phyloP scores from a whole-genome alignment of 2,888 invertebrate species.

The Gandaritis pyraliata region DNA sequence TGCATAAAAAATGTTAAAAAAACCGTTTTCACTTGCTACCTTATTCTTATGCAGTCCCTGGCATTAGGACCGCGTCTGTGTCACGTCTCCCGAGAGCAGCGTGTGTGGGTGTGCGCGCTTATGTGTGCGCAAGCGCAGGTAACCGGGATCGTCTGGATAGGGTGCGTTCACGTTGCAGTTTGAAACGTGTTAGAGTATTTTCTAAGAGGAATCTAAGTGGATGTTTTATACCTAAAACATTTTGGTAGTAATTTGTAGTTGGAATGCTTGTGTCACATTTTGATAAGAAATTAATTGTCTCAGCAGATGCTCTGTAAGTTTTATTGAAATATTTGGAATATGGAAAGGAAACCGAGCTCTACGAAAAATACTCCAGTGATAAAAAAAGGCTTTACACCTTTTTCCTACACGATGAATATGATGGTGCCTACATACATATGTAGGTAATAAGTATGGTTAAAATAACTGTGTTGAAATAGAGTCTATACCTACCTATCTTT shows the following conservation, averaged over 20 bases:
- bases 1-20: slow-evolving; percentile 42
- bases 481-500: not conserved
- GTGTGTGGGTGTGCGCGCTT: slow-evolving; percentile 44
- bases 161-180: slow-evolving; percentile 60
- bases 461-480: too few species aligned
- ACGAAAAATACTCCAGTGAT: too few species aligned
- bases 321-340: too few species aligned
- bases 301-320: too few species aligned
- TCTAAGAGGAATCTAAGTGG: slow-evolving; percentile 75
- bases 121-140: slow-evolving; percentile 74
- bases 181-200: slow-evolving; percentile 63
- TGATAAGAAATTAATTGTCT: too few species aligned
- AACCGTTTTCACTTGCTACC: slow-evolving; percentile 58
- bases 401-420: too few species aligned
- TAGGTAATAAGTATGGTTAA: too few species aligned
- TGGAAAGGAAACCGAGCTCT: too few species aligned
- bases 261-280: too few species aligned
- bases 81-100: slow-evolving; percentile 60
- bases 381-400: too few species aligned
- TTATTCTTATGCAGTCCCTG: slow-evolving; percentile 57
- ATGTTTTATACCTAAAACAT: slow-evolving; percentile 8
- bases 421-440: too few species aligned
- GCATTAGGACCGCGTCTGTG: slow-evolving; percentile 74
- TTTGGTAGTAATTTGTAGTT: too few species aligned
- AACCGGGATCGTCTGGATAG: slow-evolving; percentile 76